These are phyloP conservation scores for Epinotia bilunana DNA, from an alignment of 2,888 invertebrate species.

Conservation along the genomic window DNA sequence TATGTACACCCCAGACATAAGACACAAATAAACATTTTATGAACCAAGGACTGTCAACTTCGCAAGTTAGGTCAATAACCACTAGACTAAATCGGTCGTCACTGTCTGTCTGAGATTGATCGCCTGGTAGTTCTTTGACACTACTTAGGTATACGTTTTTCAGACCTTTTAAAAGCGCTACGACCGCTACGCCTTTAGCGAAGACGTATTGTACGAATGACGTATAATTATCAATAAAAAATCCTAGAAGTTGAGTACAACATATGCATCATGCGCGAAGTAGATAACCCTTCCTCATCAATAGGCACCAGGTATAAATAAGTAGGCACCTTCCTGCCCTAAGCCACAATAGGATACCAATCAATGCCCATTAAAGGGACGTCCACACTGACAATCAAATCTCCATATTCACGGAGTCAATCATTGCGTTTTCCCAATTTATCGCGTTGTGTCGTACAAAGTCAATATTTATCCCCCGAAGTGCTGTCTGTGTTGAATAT, in stretches of 20 bases:
- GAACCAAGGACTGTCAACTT: too few species aligned
- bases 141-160: too few species aligned
- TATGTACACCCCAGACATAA: too few species aligned
- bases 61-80: too few species aligned
- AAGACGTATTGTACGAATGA: too few species aligned
- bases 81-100: too few species aligned
- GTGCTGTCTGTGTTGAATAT: constrained; percentile 31
- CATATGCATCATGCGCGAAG: background rate
- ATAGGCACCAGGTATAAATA: background rate
- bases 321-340: background rate
- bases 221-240: too few species aligned
- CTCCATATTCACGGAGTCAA: constrained; percentile 2
- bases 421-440: constrained; percentile 29
- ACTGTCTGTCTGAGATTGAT: too few species aligned
- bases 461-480: constrained; percentile 36
- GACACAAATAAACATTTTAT: too few species aligned
- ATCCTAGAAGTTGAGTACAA: background rate
- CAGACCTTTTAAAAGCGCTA: too few species aligned
- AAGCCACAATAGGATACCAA: background rate
- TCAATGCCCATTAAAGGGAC: background rate
- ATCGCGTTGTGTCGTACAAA: constrained; percentile 25
- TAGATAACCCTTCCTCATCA: background rate
- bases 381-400: background rate
- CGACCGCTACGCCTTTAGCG: too few species aligned
- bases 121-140: too few species aligned